phyloP scores from a whole-genome alignment of 1,140 invertebrate genomes.

The Neodiprion fabricii region DNA sequence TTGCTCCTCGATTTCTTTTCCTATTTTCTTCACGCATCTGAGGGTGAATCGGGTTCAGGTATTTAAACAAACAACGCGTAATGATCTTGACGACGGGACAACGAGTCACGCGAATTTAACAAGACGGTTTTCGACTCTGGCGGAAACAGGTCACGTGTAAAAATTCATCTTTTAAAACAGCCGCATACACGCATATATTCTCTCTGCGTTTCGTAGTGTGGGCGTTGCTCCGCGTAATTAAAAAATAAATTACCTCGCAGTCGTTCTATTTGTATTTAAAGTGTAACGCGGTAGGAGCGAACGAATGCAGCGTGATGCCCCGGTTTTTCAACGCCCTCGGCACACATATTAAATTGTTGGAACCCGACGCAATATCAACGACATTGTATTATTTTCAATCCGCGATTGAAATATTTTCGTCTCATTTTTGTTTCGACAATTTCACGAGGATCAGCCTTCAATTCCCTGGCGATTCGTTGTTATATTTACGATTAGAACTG shows the following conservation, averaged over 20 bases:
- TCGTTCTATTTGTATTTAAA: not conserved
- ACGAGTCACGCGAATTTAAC: not conserved
- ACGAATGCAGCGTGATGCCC: not conserved
- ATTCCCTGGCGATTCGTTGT: too few species aligned
- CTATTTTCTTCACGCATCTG: too few species aligned
- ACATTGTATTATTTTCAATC: too few species aligned
- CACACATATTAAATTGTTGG: not conserved
- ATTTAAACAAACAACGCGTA: too few species aligned
- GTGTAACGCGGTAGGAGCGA: not conserved
- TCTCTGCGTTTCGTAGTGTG: too few species aligned
- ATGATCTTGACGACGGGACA: not conserved
- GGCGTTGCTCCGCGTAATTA: not conserved
- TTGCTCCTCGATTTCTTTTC: too few species aligned
- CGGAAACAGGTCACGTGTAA: slow-evolving; percentile 2
- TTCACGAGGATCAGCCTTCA: too few species aligned
- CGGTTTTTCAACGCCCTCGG: not conserved
- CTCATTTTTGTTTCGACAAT: too few species aligned
- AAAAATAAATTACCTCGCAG: not conserved
- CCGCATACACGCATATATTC: too few species aligned
- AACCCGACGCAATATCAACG: not conserved
- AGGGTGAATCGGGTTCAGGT: too few species aligned
- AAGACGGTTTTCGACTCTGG: not conserved
- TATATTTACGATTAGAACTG: too few species aligned
- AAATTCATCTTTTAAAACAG: not conserved
- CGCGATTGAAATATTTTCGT: too few species aligned